Percentiles rank a stretch among this genome's conserved stretches.
These are phyloP conservation scores for Campoplex capitator DNA, from an alignment of 2,888 invertebrate species.

Conservation along the genomic window DNA sequence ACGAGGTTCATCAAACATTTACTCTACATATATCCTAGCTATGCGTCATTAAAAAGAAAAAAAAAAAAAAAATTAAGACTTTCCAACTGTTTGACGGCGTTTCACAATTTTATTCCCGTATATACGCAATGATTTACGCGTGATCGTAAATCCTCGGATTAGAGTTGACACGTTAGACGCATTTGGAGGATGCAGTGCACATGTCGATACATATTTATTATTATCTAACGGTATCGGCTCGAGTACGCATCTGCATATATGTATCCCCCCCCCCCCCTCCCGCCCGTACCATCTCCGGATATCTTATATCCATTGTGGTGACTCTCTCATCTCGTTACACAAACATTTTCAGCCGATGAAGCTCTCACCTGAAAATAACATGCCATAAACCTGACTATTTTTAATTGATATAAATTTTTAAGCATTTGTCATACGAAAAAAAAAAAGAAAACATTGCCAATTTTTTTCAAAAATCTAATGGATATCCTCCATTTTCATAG, in stretches of 20 bases:
- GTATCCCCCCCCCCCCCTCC: background rate
- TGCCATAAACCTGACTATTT: background rate
- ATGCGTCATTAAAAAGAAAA: background rate
- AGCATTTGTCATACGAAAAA: background rate
- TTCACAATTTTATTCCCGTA: background rate
- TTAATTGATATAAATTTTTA: background rate
- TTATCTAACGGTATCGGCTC: constrained; percentile 66
- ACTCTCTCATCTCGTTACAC: constrained; percentile 16
- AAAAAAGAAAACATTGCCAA: background rate
- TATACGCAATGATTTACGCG: constrained; percentile 24
- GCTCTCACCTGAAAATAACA: background rate
- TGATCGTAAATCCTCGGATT: constrained; percentile 35
- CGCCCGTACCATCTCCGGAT: constrained; percentile 47
- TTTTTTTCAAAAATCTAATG: background rate
- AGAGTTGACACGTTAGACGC: constrained; percentile 25
- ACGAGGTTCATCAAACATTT: constrained; percentile 11
- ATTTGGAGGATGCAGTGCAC: constrained; percentile 28
- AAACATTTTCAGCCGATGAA: background rate
- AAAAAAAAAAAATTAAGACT: background rate
- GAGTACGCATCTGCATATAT: constrained; percentile 62
- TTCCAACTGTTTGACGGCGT: background rate
- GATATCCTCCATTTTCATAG: too few relatives aligned
- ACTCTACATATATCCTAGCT: background rate
- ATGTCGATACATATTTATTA: constrained; percentile 59
- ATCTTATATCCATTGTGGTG: constrained; percentile 66